Base-by-base conservation (phyloP, 2,797 vertebrate species). In the Scolopax rusticola region DNA sequence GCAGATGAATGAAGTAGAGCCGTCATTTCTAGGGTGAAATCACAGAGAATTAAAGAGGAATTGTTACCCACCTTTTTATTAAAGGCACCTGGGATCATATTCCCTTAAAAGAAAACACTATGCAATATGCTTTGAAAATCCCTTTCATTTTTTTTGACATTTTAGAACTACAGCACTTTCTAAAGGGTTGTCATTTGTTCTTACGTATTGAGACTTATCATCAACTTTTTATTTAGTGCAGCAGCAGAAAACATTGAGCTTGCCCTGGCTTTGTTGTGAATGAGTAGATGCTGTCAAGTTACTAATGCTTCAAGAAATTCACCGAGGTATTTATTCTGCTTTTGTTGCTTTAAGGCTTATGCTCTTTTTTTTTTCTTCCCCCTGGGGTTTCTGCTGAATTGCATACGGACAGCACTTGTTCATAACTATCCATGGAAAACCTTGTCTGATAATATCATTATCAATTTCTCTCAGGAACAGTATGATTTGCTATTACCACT, bases 31-130 rank as follows among this genome's bases (percentile, higher is more conserved):
- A 90, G 92, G 91, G 73, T 90, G 84, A 98, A 97, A 95, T 95
- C 92, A 93, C 73, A 96, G 85, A 71, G 86, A 97, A 93, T 97
- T 97, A 94, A 94, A 93, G 77, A 96, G 73, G 60, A 93, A 71
- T 64, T 94, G 93, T 96, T 95, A 93, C 23, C 36, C 40, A 92
- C 60, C 73, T 95, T 96, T 89, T 97, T 96, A 95, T 96, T 94
- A 95, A 88, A 97, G 81, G 71, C 80, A 93, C 36, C 36, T 68
- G 92, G 89, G 80, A 93, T 90, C 89, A 76, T 61, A 64, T 93
- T 97, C 68, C 80, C 90, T 91, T 95, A 41, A 93, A 90, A 96
- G 85, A 91, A 91, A 86, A 85, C 83, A 86, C 50, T 85, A 82
- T 87, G 77, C 17, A 68, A 75, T 68, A 27, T 71, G n/a, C 82